A percentile compares a stretch with the other conserved stretches of the same genome.
Evolutionary conservation across 2,797 vertebrate species (phyloP).

Genomic region (Falco columbarius): DNA sequence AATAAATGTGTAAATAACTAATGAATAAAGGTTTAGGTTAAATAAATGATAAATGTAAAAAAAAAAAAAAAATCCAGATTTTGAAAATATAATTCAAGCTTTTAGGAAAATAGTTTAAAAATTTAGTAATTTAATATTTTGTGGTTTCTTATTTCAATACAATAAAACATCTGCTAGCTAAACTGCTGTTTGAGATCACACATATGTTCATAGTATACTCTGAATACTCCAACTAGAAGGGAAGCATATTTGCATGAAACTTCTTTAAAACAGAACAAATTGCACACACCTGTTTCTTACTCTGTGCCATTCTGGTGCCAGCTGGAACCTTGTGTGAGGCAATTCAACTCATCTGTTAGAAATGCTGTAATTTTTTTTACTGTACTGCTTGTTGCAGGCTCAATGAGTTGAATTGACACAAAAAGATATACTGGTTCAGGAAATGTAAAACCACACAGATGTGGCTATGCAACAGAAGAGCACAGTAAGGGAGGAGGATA

Average conservation of each 20-base stretch:
- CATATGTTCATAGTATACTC: background rate
- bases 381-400: background rate
- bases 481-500: background rate
- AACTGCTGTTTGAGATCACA: background rate
- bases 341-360: background rate
- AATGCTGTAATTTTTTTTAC: background rate
- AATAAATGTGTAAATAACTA: background rate
- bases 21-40: background rate
- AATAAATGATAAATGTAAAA: background rate
- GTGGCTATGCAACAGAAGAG: background rate
- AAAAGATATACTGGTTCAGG: background rate
- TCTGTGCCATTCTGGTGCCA: rapidly evolving
- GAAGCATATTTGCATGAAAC: background rate
- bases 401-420: background rate
- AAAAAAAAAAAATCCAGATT: background rate
- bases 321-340: background rate
- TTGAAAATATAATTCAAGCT: background rate
- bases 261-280: background rate
- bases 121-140: background rate
- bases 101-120: background rate
- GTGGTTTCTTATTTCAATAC: background rate
- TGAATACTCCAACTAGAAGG: background rate
- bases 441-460: background rate
- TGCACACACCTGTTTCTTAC: background rate
- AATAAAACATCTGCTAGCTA: background rate